Base-by-base conservation (phyloP, 1,140 invertebrate genomes). In the Brachionus plicatilis region DNA sequence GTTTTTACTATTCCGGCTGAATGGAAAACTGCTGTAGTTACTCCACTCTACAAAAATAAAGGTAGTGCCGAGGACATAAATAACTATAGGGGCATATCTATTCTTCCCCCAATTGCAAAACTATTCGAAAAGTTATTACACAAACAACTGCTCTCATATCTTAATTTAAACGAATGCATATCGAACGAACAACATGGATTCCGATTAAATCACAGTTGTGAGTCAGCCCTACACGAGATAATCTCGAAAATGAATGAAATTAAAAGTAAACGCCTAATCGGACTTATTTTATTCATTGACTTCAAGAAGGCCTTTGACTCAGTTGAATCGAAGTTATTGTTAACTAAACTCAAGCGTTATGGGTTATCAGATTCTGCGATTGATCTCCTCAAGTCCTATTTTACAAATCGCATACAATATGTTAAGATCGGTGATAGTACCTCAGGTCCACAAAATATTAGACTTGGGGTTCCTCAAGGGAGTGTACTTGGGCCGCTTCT, bases 231-330 rank as follows among this genome's bases (percentile, higher is more conserved):
- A 72, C 20, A 37, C 27, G 20, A 72, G 11, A 37, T 72, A n/a
- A 72, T 43, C 20, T 33, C 27, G 33, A 33, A 33, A 27, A 43
- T 72, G 37, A 37, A 37, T 27, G 68, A 47, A 43, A 43, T 43
- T 5, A 27, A 27, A 33, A 43, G 33, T 72, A 33, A 72, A 27
- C n/a, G 33, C 20, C 27, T 27, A 43, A 33, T 37, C 29, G 27
- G 27, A 27, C 27, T 72, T 72, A 27, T 33, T 33, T 37, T 72
- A 29, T 72, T 72, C 29, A 37, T 78, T 20, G 75, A 78, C 11
- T 78, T 45, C n/a, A 45, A 43, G 11, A 78, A 78, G 45, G 75
- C 75, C n/a, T 78, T 78, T 78, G 75, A 78, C 27, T n/a, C n/a
- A 47, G 75, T 78, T 50, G 20, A 45, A 20, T n/a, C 20, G 17